Evolutionary conservation across 2,113 vertebrate genomes (phyloP), one percentile per base, ranked within the genome.

Genomic region (Colius striatus): DNA sequence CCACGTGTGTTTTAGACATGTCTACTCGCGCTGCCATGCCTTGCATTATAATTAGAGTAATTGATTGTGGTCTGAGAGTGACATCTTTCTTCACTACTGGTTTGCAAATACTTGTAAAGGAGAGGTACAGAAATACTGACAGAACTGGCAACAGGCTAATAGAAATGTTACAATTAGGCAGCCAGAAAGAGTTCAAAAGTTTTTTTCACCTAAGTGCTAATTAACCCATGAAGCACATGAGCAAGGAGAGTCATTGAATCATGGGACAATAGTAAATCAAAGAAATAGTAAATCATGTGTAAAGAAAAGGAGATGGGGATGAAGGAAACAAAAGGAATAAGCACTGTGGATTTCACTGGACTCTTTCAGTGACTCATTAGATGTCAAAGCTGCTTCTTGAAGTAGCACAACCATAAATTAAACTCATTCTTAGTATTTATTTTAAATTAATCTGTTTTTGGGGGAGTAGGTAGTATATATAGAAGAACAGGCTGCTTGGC

Each of bases 1-100:
- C 65, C 45, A 9, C 0, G 0, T 29, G 16, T 73, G 54, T 48
- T 6, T 79, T 50, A 9, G 23, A 22, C 5, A 2, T 8, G 19
- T 84, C 21, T 22, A 13, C 17, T 66, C 43, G 17, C 11, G 32
- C 53, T 18, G 27, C 8, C 36, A 23, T 73, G 32, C 16, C 36
- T 89, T 34, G 10, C 7, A 1, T 34, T 34, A 11, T 55, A 43
- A 30, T 86, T 50, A 26, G 51, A 75, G 19, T 62, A 5, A 22
- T 1, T 53, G 65, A 16, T 83, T 73, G 80, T 29, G 29, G 17
- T 20, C 32, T 50, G 68, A 23, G 29, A 23, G 7, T 6, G 27
- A 38, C 11, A 3, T 21, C 50, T 72, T 63, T 63, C 47, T 58
- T 5, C 21, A 10, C 55, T 36, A 14, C 16, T 81, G 13, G 21